These are phyloP conservation scores for Drosophila ambigua DNA, from an alignment of 1,140 invertebrate genomes.

Conservation along the genomic window DNA sequence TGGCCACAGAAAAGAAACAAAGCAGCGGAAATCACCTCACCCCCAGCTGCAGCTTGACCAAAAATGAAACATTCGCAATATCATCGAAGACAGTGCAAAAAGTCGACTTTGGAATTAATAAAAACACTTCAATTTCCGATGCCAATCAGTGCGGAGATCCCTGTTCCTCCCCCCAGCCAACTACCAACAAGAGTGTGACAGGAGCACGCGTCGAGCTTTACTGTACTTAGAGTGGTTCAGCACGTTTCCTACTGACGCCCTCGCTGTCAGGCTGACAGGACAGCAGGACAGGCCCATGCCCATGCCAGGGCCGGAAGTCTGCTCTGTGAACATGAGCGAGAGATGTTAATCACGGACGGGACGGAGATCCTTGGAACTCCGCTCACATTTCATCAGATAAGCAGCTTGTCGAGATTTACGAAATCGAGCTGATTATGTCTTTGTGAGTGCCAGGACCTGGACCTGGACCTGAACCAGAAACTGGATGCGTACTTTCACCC, in stretches of 20 bases:
- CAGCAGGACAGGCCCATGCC: too few species aligned
- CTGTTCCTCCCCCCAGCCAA: slow-evolving; percentile 1
- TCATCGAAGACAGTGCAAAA: slow-evolving; percentile 38
- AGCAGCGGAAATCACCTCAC: slow-evolving; percentile 22
- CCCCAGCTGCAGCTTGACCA: slow-evolving; percentile 47
- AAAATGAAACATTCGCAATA: slow-evolving; percentile 52
- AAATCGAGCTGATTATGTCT: slow-evolving; percentile 80
- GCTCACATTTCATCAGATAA: slow-evolving; percentile 81
- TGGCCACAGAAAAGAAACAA: slow-evolving; percentile 55
- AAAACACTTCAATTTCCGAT: slow-evolving; percentile 80
- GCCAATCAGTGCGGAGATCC: slow-evolving; percentile 60
- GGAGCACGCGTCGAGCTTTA: slow-evolving; percentile 64
- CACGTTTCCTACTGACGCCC: slow-evolving; percentile 47
- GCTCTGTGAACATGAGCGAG: slow-evolving; percentile 32
- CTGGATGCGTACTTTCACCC: not conserved
- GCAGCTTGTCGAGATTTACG: slow-evolving; percentile 82
- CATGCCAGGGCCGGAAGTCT: slow-evolving; percentile 50
- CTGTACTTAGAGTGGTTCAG: slow-evolving; percentile 60
- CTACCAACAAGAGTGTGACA: slow-evolving; percentile 41
- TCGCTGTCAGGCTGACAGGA: slow-evolving; percentile 70
- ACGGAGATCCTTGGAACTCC: slow-evolving; percentile 58
- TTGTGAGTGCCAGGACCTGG: slow-evolving; percentile 35
- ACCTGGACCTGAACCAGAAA: slow-evolving; percentile 2
- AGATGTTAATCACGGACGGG: slow-evolving; percentile 72
- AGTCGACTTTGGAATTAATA: slow-evolving; percentile 69